A percentile compares a stretch with the other conserved stretches of the same genome.
Evolutionary conservation across 2,113 vertebrate species (phyloP).

Genomic region (Scortum barcoo): DNA sequence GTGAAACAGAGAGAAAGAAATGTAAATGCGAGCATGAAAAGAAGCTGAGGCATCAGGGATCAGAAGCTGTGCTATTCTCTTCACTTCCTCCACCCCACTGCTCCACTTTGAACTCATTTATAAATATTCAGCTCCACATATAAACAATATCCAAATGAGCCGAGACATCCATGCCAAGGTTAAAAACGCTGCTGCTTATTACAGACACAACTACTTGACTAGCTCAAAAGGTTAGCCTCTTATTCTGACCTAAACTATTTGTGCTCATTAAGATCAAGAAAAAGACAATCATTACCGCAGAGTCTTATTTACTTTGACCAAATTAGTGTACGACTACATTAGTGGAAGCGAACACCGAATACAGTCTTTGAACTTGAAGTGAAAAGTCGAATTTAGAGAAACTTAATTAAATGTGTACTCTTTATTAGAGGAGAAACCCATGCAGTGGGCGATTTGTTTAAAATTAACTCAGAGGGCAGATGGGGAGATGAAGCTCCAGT

Average conservation of each 20-base stretch:
- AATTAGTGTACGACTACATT: conserved; percentile 67
- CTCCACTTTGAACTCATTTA: conserved; percentile 84
- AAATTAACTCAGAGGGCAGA: conserved; percentile 62
- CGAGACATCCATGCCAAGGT: conserved; percentile 80
- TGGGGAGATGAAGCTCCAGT: conserved; percentile 47
- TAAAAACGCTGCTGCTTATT: conserved; percentile 77
- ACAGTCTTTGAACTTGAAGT: conserved; percentile 74
- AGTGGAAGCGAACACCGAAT: conserved; percentile 44
- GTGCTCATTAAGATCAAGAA: conserved; percentile 79
- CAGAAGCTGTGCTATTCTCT: conserved; percentile 77
- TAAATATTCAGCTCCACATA: conserved; percentile 81
- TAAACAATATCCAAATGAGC: conserved; percentile 81
- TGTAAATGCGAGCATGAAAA: conserved; percentile 80
- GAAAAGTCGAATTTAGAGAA: conserved; percentile 63
- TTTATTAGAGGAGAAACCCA: conserved; percentile 55
- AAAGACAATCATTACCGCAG: conserved; percentile 73
- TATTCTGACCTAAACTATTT: conserved; percentile 73
- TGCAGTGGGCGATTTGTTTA: conserved; percentile 61
- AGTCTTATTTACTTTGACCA: conserved; percentile 74
- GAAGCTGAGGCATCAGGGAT: conserved; percentile 78
- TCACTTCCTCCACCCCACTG: conserved; percentile 77
- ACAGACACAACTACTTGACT: conserved; percentile 69
- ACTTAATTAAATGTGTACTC: conserved; percentile 68
- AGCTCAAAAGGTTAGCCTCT: conserved; percentile 73
- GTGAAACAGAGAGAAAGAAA: conserved; percentile 73